These are phyloP conservation scores for Drosophila takahashii DNA, from an alignment of 1,140 invertebrate genomes.

Conservation along the genomic window DNA sequence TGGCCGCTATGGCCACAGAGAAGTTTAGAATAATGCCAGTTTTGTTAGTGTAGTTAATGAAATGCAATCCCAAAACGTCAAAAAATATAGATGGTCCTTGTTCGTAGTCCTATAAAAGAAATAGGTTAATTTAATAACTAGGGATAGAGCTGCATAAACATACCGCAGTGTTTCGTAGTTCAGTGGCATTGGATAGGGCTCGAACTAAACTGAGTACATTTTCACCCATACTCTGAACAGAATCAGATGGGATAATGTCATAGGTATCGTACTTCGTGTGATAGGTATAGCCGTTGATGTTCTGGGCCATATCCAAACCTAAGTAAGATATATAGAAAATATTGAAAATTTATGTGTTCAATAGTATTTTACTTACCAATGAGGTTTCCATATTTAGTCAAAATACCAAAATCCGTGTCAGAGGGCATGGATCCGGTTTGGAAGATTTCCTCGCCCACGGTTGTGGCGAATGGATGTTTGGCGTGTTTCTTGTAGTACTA, in stretches of 20 bases:
- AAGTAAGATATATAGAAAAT: not conserved
- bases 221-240: conserved; percentile 92
- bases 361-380: conserved; percentile 60
- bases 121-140: not conserved
- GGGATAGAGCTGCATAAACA: not conserved
- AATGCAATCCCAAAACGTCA: conserved; percentile 90
- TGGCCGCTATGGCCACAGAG: conserved; percentile 84
- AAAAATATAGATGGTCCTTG: conserved; percentile 87
- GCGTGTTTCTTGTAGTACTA: conserved; percentile 92
- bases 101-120: conserved; percentile 76
- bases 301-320: conserved; percentile 94
- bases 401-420: conserved; percentile 95
- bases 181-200: conserved; percentile 87
- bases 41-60: conserved; percentile 87
- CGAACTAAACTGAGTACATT: conserved; percentile 89
- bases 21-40: conserved; percentile 86
- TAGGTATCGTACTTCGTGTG: conserved; percentile 94
- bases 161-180: conserved; percentile 85
- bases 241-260: conserved; percentile 90
- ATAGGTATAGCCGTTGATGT: conserved; percentile 95
- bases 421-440: conserved; percentile 93
- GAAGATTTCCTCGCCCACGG: conserved; percentile 93
- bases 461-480: conserved; percentile 92
- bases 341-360: not conserved
- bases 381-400: conserved; percentile 88